phyloP scores from a whole-genome alignment of 2,797 vertebrate species.

The Chelon labrosus region DNA sequence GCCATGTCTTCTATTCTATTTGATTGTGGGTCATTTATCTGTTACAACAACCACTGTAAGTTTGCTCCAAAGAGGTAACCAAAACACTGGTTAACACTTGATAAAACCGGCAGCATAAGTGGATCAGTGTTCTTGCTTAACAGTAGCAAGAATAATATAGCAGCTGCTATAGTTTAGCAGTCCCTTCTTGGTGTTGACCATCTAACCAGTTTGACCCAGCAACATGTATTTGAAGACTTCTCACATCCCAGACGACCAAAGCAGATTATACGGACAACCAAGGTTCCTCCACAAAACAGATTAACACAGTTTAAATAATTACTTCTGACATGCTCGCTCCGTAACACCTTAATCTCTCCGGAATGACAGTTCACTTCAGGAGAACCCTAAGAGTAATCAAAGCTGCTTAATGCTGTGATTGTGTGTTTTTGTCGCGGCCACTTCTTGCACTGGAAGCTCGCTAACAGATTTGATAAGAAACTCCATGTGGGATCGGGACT shows the following conservation, averaged over 20 bases:
- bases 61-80: too few species aligned
- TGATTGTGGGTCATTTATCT: too few species aligned
- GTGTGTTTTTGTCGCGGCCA: slow-evolving; percentile 34
- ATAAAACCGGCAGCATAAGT: too few species aligned
- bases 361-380: slow-evolving; percentile 77
- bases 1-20: too few species aligned
- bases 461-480: slow-evolving; percentile 32
- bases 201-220: slow-evolving; percentile 20
- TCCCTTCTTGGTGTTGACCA: neutral
- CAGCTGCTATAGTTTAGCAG: too few species aligned
- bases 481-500: slow-evolving; percentile 36
- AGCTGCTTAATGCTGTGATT: slow-evolving; percentile 69
- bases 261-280: slow-evolving; percentile 78
- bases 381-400: slow-evolving; percentile 70
- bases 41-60: too few species aligned
- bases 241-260: slow-evolving; percentile 58
- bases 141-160: neutral
- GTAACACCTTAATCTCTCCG: slow-evolving; percentile 80
- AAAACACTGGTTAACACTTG: too few species aligned
- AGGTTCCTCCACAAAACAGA: slow-evolving; percentile 67
- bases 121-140: too few species aligned
- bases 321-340: slow-evolving; percentile 69
- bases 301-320: slow-evolving; percentile 70
- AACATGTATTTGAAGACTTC: slow-evolving; percentile 38
- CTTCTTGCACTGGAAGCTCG: slow-evolving; percentile 16